Evolutionary conservation across 2,797 vertebrate genomes (phyloP).

Genomic region (Rhynchonycteris naso): DNA sequence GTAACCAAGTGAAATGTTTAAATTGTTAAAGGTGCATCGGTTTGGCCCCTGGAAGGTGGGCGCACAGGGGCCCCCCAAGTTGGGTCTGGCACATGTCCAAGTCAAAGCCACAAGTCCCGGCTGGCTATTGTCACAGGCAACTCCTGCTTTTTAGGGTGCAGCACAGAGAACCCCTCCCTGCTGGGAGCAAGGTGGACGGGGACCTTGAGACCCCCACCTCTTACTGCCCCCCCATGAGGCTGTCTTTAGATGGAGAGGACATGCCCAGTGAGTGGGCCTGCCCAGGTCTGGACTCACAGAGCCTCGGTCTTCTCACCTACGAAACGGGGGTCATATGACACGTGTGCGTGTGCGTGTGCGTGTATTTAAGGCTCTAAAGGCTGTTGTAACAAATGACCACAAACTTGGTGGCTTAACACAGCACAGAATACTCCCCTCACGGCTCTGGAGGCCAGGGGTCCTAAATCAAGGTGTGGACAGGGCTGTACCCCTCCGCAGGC

Average conservation of each 20-base stretch:
- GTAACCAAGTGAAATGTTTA: background rate
- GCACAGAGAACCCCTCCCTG: background rate
- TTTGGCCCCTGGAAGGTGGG: fast-evolving
- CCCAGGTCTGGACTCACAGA: background rate
- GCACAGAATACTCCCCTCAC: fast-evolving
- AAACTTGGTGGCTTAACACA: too few species aligned
- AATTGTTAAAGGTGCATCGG: fast-evolving
- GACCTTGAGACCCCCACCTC: background rate
- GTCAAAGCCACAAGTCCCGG: background rate
- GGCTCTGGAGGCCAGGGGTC: background rate
- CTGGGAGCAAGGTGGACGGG: fast-evolving
- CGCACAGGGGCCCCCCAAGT: fast-evolving
- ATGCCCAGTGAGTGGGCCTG: fast-evolving
- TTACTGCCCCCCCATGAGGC: fast-evolving
- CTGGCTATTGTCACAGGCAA: fast-evolving
- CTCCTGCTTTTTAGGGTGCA: background rate
- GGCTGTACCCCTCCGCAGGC: background rate
- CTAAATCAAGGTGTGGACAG: background rate
- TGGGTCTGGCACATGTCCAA: fast-evolving
- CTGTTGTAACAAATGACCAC: too few species aligned
- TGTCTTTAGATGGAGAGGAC: too few species aligned
- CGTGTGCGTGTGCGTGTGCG: too few species aligned
- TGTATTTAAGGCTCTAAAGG: background rate
- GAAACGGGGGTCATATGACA: fast-evolving
- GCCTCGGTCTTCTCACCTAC: background rate